Base-by-base conservation (phyloP, 2,888 invertebrate genomes). In the Pseudococcus jackbeardsleyi region DNA sequence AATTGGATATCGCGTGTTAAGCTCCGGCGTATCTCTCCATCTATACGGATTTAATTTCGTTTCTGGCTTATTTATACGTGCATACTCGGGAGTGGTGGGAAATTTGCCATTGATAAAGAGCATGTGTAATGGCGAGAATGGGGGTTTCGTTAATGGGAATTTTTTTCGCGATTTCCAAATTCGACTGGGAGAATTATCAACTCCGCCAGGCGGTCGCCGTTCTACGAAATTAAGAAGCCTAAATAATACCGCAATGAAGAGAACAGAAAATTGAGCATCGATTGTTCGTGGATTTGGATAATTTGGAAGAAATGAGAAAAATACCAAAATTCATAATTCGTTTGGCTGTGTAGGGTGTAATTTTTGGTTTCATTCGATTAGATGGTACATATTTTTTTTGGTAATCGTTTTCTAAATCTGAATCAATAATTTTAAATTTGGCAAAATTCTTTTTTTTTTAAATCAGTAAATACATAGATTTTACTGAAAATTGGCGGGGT, bases 1-100 rank as follows among this genome's bases (percentile, higher is more conserved):
- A 72, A 72, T 72, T 72, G 68, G 68, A 33, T 72, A 26, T 33
- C 22, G 68, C 15, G 68, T 72, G 59, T 59, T 59, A n/a, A 59
- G 59, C 19, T 59, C 19, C 9, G 6, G 5, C 19, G 5, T 50
- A 50, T 15, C 50, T 17, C 26, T 33, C 26, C 26, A 33, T 59
- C 5, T 59, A n/a, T 59, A 19, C 59, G 19, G 59, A 59, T 59
- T 59, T 59, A 59, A 59, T 59, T 59, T 59, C 59, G n/a, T 59
- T 59, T 59, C 59, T 33, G 19, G 7, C 59, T 59, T 59, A 59
- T 59, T 59, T 59, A 59, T 19, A 19, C 17, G 59, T 59, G 19
- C 59, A 6, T 59, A 50, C 59, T n/a, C 19, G 6, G 5, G 19
- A 19, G 9, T 19, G 59, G 19, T 59, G 59, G 59, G 59, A 59